Evolutionary conservation across 2,113 vertebrate genomes (phyloP).

Genomic region (Tylochromis polylepis): DNA sequence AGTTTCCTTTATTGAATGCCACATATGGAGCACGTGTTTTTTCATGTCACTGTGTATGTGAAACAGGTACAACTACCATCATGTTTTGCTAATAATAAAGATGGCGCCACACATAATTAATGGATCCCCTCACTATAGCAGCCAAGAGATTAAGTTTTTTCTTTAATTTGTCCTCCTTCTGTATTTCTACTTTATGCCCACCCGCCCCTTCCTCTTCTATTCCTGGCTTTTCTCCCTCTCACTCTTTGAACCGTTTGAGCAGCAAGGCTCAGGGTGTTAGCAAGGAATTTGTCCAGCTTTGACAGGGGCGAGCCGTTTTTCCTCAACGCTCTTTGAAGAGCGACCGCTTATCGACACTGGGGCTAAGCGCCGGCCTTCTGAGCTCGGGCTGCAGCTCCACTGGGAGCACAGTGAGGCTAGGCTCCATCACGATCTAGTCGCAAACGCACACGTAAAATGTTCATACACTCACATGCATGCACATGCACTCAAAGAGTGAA

Average conservation of each 20-base stretch:
- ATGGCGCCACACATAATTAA: neutral
- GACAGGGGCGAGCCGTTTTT: conserved; percentile 69
- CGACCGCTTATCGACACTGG: conserved; percentile 68
- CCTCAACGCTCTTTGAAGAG: conserved; percentile 67
- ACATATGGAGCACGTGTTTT: neutral
- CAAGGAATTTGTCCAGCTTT: conserved; percentile 73
- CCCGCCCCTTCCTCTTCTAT: conserved; percentile 19
- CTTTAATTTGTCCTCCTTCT: neutral
- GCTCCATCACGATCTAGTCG: conserved; percentile 32
- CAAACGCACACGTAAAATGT: neutral
- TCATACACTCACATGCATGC: neutral
- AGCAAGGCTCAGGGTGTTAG: conserved; percentile 66
- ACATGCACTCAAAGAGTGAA: neutral
- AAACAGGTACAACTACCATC: neutral
- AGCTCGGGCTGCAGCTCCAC: conserved; percentile 50
- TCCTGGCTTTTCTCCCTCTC: conserved; percentile 20
- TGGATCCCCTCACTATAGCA: neutral
- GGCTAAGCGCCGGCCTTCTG: conserved; percentile 68
- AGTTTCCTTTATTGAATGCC: neutral
- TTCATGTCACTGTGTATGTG: neutral
- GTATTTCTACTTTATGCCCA: neutral
- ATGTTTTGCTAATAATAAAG: neutral
- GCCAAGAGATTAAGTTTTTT: neutral
- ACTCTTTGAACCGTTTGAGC: conserved; percentile 69
- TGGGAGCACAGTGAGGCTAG: conserved; percentile 35